Evolutionary conservation across 2,888 invertebrate genomes (phyloP).

Genomic region (Hesperia comma): DNA sequence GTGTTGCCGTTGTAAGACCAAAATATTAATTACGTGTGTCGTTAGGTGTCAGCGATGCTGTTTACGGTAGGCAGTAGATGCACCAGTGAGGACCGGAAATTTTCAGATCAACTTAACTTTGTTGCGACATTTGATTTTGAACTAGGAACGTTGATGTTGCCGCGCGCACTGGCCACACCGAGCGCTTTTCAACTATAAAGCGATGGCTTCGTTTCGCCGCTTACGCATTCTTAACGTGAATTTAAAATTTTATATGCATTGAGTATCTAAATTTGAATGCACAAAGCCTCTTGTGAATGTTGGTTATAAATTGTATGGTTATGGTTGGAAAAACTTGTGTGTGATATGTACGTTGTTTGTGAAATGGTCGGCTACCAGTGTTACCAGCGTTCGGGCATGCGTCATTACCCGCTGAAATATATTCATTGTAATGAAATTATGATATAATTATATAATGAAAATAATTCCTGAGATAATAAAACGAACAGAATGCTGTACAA

Average conservation of each 20-base stretch:
- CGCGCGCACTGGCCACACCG: conserved; percentile 47
- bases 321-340: conserved; percentile 43
- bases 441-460: conserved; percentile 79
- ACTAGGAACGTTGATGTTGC: conserved; percentile 24
- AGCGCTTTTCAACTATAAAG: conserved; percentile 44
- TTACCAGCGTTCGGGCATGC: conserved; percentile 65
- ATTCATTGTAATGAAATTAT: conserved; percentile 77
- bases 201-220: not conserved
- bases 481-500: conserved; percentile 69
- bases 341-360: conserved; percentile 40
- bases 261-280: conserved; percentile 22
- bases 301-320: conserved; percentile 13
- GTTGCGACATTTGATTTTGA: conserved; percentile 50
- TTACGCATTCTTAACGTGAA: conserved; percentile 20
- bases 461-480: conserved; percentile 81
- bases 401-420: conserved; percentile 77
- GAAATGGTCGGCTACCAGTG: conserved; percentile 54
- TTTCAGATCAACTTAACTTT: conserved; percentile 56
- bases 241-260: not conserved
- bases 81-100: conserved; percentile 59
- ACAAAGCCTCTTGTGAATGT: conserved; percentile 26
- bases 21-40: conserved; percentile 56
- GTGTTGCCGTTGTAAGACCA: conserved; percentile 55
- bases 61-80: conserved; percentile 54
- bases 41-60: conserved; percentile 44